phyloP scores from a whole-genome alignment of 1,140 invertebrate species.

The Drosophila willistoni region DNA sequence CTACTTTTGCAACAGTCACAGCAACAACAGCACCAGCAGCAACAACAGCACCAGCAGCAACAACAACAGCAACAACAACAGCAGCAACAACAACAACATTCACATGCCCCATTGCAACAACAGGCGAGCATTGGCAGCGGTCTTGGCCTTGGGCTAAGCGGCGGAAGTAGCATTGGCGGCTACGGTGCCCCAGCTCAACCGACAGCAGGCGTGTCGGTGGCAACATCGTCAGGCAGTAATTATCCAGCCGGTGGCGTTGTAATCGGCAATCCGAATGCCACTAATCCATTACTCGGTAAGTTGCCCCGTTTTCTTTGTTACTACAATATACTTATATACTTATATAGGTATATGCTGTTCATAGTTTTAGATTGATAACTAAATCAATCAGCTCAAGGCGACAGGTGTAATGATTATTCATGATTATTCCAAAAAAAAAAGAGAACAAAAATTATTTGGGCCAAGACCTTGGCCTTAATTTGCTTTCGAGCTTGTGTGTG shows the following conservation, averaged over 20 bases:
- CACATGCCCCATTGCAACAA: slow-evolving; percentile 61
- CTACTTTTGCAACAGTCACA: slow-evolving; percentile 23
- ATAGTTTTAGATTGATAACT: slow-evolving; percentile 29
- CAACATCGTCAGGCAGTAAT: slow-evolving; percentile 47
- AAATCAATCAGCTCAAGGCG: slow-evolving; percentile 32
- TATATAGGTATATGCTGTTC: background rate
- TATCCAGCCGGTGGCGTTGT: slow-evolving; percentile 74
- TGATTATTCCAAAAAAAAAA: background rate
- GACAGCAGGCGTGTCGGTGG: slow-evolving; percentile 44
- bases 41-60: slow-evolving; percentile 34
- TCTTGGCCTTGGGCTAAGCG: slow-evolving; percentile 35
- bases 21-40: slow-evolving; percentile 31
- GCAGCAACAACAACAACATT: slow-evolving; percentile 51
- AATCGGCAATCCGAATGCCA: slow-evolving; percentile 79
- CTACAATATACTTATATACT: too few relatives aligned
- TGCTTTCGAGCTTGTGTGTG: too few relatives aligned
- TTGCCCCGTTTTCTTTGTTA: slow-evolving; percentile 11
- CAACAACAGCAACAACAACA: slow-evolving; percentile 40
- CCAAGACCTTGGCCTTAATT: background rate
- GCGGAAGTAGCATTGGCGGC: slow-evolving; percentile 16
- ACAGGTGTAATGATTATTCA: slow-evolving; percentile 10
- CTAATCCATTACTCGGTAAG: slow-evolving; percentile 80
- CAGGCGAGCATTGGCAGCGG: slow-evolving; percentile 65
- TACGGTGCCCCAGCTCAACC: slow-evolving; percentile 63
- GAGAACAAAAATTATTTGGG: background rate